Evolutionary conservation across 2,888 invertebrate species (phyloP), one percentile per base, ranked within the genome.

Genomic region (Caenorhabditis macrosperma): DNA sequence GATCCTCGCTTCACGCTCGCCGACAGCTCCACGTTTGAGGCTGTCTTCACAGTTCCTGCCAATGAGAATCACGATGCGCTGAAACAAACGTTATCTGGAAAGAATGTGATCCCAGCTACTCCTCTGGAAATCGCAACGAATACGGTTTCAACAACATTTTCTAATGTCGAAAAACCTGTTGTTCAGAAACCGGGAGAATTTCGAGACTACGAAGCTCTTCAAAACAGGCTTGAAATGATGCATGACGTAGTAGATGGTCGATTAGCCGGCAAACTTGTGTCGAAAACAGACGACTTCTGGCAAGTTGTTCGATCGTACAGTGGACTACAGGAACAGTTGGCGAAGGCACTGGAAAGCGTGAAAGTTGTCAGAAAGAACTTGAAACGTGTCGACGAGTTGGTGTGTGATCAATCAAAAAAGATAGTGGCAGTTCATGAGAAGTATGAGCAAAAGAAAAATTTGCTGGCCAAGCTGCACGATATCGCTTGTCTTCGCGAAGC

Each of bases 281-380:
- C 82, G 15, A 86, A 86, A 61, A 82, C 82, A n/a, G 82, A 85
- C 38, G 71, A 67, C 48, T 86, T 86, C 61, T 86, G 85, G 84
- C 78, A 95, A 96, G 97, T 97, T 0, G 97, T 99, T 95, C 94
- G 97, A 67, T 97, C 97, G 7, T 98, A 99, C 92, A 97, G 98
- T 91, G 95, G 95, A 30, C 94, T 99, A 60, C 95, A 97, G 94
- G 96, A 96, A 86, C 95, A 97, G 91, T 94, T 99, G 93, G 94
- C 94, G 0, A 93, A 94, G 12, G 87, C 88, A 6, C 74, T 86
- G 74, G 60, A 78, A 38, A 69, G 77, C 61, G 84, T 88, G 7
- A 72, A 78, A 33, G 67, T 55, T 9, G 84, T 88, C n/a, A 81
- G 87, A 81, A 81, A 74, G 50, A 82, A 81, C 60, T 55, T 87